These are phyloP conservation scores for Brachyptera putata DNA, from an alignment of 2,888 invertebrate genomes.

Conservation along the genomic window DNA sequence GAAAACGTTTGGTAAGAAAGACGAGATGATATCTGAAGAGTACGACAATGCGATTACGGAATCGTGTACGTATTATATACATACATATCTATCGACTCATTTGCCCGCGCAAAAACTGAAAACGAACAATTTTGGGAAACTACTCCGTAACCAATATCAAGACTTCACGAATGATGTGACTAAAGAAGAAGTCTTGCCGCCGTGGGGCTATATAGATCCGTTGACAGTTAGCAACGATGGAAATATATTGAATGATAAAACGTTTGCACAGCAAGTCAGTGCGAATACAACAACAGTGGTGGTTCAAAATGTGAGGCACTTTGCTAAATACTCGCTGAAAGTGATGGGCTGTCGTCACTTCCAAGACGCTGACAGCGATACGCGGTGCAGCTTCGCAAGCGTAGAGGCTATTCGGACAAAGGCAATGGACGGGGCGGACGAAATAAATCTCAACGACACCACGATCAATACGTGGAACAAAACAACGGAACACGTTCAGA, in stretches of 20 bases:
- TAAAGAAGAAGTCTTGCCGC: not conserved
- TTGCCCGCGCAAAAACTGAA: not conserved
- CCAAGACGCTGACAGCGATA: constrained; percentile 37
- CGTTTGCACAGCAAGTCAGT: constrained; percentile 1
- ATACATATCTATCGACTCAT: not conserved
- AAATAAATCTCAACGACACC: constrained; percentile 39
- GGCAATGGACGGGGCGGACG: constrained; percentile 44
- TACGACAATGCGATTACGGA: constrained; percentile 38
- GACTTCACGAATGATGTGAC: not conserved
- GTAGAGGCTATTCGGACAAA: constrained; percentile 50
- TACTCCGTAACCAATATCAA: too few species aligned
- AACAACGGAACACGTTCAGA: constrained; percentile 27
- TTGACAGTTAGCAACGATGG: not conserved
- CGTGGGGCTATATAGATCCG: not conserved
- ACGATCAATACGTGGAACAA: constrained; percentile 36
- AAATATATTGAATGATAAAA: not conserved
- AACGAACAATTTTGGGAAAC: not conserved
- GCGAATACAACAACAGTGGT: constrained; percentile 26
- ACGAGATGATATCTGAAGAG: constrained; percentile 2
- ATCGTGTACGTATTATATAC: not conserved
- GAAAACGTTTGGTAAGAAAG: not conserved
- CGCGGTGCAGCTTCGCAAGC: constrained; percentile 49
- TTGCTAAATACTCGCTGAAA: constrained; percentile 55
- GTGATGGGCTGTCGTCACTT: constrained; percentile 55
- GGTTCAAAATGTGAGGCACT: constrained; percentile 51